Evolutionary conservation across 2,888 invertebrate genomes (phyloP).

Genomic region (Epinotia bilunana): DNA sequence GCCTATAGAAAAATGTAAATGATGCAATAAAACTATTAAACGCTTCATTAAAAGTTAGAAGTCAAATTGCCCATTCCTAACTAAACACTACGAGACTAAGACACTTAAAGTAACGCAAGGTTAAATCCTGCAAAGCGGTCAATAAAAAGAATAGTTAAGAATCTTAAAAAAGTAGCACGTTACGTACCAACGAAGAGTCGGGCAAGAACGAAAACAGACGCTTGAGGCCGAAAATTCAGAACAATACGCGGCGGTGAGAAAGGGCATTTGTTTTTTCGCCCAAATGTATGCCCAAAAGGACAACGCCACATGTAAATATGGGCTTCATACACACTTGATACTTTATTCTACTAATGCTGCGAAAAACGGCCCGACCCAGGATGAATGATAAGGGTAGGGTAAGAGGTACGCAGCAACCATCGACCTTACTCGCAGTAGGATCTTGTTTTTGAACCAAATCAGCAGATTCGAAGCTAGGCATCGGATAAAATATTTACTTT

Average conservation of each 20-base stretch:
- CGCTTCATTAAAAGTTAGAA: no score
- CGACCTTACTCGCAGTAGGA: conserved; percentile 47
- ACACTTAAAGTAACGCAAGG: conserved; percentile 15
- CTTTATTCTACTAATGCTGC: conserved; percentile 1
- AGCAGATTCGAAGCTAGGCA: neutral
- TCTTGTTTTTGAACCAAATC: conserved; percentile 5
- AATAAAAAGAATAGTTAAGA: conserved; percentile 17
- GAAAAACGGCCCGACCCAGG: conserved; percentile 39
- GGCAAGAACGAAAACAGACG: neutral
- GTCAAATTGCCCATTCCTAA: neutral
- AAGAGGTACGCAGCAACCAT: conserved; percentile 51
- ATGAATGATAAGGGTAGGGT: conserved; percentile 54
- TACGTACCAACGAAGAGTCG: conserved; percentile 9
- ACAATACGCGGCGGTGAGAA: conserved; percentile 64
- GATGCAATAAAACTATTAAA: no score
- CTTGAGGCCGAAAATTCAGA: conserved; percentile 63
- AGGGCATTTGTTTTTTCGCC: conserved; percentile 50
- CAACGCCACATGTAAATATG: neutral
- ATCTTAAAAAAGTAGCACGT: conserved; percentile 15
- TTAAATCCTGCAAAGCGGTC: conserved; percentile 18
- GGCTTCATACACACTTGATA: neutral
- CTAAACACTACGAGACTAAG: neutral
- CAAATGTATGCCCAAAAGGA: neutral
- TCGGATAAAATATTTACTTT: neutral
- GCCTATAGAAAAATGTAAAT: no score